Conservation (phyloP, 2,113 vertebrate species). For the Percina caprodes region DNA sequence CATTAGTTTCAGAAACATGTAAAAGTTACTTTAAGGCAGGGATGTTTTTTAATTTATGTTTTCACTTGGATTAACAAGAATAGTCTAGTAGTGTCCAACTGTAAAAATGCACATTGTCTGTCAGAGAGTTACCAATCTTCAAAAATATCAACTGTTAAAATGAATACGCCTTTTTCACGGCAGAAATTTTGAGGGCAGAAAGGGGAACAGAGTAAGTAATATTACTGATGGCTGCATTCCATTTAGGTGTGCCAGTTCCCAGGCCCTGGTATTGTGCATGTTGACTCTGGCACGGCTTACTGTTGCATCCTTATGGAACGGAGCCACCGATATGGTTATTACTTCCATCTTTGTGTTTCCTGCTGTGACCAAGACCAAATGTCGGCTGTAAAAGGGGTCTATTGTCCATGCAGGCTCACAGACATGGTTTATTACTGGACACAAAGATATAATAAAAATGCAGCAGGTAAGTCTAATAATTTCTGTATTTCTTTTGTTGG, state of each 20-base stretch:
- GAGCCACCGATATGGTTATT: not conserved
- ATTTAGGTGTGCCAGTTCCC: not conserved
- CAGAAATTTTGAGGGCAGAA: not conserved
- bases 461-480: too few relatives aligned
- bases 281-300: not conserved
- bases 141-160: not conserved
- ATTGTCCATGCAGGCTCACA: not conserved
- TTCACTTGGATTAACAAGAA: too few relatives aligned
- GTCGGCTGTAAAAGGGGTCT: not conserved
- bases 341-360: not conserved
- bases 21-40: too few relatives aligned
- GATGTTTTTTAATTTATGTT: too few relatives aligned
- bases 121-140: not conserved
- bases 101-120: not conserved
- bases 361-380: not conserved
- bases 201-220: not conserved
- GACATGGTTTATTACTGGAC: not conserved
- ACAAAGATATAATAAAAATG: too few relatives aligned
- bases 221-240: not conserved
- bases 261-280: not conserved
- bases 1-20: too few relatives aligned
- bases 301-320: not conserved
- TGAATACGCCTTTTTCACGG: not conserved
- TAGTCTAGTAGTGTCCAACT: not conserved
- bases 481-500: too few relatives aligned